A percentile compares a stretch with the other conserved stretches of the same genome.
Conservation (phyloP, 1,140 invertebrate species). For the Drosophila santomea region DNA sequence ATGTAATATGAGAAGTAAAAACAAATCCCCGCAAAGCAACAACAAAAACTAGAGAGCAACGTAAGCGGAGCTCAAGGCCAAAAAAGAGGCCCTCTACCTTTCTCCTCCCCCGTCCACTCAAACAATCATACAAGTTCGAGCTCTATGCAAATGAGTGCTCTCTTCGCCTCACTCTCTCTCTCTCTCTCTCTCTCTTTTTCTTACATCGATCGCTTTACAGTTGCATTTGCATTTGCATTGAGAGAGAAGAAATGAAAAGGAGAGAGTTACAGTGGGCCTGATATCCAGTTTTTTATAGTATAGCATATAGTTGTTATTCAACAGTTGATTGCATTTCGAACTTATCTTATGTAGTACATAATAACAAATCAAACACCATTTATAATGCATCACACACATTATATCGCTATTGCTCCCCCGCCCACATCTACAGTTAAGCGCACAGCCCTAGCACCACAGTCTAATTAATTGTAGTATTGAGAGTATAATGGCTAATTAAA, state of each 20-base stretch:
- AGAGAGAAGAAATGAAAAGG: neutral
- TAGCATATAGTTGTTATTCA: slow-evolving; percentile 26
- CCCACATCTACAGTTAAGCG: slow-evolving; percentile 6
- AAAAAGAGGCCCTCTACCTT: neutral
- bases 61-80: slow-evolving; percentile 38
- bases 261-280: slow-evolving; percentile 9
- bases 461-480: neutral
- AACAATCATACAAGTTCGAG: neutral
- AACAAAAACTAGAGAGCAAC: slow-evolving; percentile 5
- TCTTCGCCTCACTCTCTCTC: neutral
- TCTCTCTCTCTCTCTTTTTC: neutral
- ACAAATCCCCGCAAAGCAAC: slow-evolving; percentile 6
- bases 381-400: neutral
- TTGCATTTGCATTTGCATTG: slow-evolving; percentile 6
- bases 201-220: slow-evolving; percentile 5
- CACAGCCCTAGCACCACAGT: neutral
- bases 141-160: neutral
- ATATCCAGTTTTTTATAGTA: slow-evolving; percentile 12
- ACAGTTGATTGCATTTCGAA: slow-evolving; percentile 17
- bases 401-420: neutral
- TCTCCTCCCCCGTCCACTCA: neutral
- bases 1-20: slow-evolving; percentile 11
- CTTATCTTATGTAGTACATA: slow-evolving; percentile 7
- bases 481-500: too few species aligned
- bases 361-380: slow-evolving; percentile 13